Evolutionary conservation across 2,113 vertebrate species (phyloP).

Genomic region (Xiphias gladius): DNA sequence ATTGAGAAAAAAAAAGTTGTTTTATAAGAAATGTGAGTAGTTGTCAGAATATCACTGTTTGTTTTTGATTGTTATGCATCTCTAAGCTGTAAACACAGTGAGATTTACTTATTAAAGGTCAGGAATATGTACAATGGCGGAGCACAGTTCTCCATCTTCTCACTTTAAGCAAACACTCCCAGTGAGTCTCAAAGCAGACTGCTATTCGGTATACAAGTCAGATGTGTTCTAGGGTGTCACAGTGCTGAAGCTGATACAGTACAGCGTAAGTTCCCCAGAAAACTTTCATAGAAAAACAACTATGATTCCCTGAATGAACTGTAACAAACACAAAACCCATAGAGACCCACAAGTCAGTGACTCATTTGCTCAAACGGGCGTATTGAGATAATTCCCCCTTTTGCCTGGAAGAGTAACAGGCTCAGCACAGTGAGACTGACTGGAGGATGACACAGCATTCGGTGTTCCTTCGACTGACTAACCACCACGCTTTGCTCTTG

Average conservation of each 20-base stretch:
- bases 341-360: background rate
- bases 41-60: background rate
- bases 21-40: conserved; percentile 25
- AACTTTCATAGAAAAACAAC: background rate
- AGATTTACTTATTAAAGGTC: background rate
- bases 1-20: conserved; percentile 25
- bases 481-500: background rate
- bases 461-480: background rate
- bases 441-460: conserved; percentile 15
- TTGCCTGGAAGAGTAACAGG: background rate
- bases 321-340: background rate
- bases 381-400: background rate
- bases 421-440: background rate
- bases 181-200: background rate
- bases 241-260: background rate
- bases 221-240: background rate
- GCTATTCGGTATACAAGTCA: background rate
- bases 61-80: background rate
- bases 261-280: background rate
- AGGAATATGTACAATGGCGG: background rate
- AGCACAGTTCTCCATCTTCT: background rate
- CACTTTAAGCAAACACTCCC: background rate
- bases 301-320: background rate
- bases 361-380: background rate
- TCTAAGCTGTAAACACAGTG: background rate